Conservation (phyloP, 37 sponge, comb jelly and placozoan genomes). For the Bolinopsis microptera region DNA sequence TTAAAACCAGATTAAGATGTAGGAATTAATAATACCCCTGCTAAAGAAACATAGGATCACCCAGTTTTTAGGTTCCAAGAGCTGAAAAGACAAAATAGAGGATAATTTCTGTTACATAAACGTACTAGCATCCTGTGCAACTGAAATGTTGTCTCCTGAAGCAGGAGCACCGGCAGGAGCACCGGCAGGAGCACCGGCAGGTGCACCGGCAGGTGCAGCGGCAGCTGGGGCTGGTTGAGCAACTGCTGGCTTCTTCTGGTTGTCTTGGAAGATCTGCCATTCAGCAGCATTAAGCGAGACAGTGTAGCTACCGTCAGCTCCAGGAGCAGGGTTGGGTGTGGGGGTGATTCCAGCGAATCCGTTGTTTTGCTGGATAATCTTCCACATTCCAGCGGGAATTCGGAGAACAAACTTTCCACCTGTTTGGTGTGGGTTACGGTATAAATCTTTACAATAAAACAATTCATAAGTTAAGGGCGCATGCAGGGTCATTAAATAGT, state of each 20-base stretch:
- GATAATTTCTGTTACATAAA: background rate
- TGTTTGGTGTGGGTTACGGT: too few relatives aligned
- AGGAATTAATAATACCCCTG: too few relatives aligned
- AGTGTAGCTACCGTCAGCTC: slow-evolving; percentile 15
- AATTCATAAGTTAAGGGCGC: too few relatives aligned
- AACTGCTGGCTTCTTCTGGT: slow-evolving; percentile 25
- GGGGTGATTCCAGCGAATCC: slow-evolving; percentile 10
- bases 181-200: background rate
- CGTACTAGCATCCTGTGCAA: background rate
- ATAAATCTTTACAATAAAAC: too few relatives aligned
- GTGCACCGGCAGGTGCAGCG: too few relatives aligned
- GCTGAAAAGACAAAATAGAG: too few relatives aligned
- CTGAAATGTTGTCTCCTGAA: slow-evolving; percentile 3
- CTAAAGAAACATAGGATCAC: too few relatives aligned
- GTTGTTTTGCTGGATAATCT: background rate
- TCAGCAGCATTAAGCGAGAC: background rate
- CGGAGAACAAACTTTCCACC: slow-evolving; percentile 19
- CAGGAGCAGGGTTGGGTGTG: background rate
- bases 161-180: background rate
- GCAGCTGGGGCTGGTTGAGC: background rate
- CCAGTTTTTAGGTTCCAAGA: too few relatives aligned
- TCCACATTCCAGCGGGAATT: slow-evolving; percentile 2
- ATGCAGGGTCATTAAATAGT: too few relatives aligned
- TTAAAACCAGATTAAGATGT: too few relatives aligned
- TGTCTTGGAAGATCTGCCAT: slow-evolving; percentile 47